Base-by-base conservation (phyloP, 1,140 invertebrate species). In the Apocrypta bakeri region DNA sequence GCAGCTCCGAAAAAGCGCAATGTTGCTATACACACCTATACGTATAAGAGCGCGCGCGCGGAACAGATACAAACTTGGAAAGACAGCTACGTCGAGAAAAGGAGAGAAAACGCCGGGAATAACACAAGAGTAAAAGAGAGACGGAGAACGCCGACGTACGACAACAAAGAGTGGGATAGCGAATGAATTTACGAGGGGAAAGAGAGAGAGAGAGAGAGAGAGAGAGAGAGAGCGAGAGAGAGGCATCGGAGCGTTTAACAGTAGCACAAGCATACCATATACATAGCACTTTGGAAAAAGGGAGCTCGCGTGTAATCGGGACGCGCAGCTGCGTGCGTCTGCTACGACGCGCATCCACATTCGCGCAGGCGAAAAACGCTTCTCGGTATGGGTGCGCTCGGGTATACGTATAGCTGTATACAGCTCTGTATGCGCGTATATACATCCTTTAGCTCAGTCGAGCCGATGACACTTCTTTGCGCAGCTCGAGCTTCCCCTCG, bases 251-350 rank as follows among this genome's bases (percentile, higher is more conserved):
- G 33, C n/a, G 25, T 33, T 66, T 11, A 31, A 69, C 29, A 40
- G 48, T 76, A 71, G 75, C 31, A 84, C 83, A 42, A 83, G 56
- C 17, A 64, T 76, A 71, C 68, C 31, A 84, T 81, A 42, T 81
- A 14, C 17, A 64, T 64, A 66, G 24, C 63, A 14, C 9, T 27
- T 29, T 21, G 63, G 63, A 80, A 87, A n/a, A 86, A 87, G 84
- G 71, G 69, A 86, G 40, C 48, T 42, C 68, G 48, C 21, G 24
- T 75, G 81, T 86, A 87, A 86, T 88, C 87, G 85, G 86, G 85
- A 87, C 86, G 84, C 24, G 68, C 88, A 85, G 86, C 85, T 86
- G 87, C 79, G 63, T 42, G 63, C 48, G 25, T 48, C 11, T n/a
- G 85, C 84, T 82, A 84, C 79, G n/a, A 31, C 12, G 4, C 21